Percentiles rank a stretch among this genome's conserved stretches.
phyloP scores from a whole-genome alignment of 2,888 invertebrate genomes.

The Philopedon plagiatum region DNA sequence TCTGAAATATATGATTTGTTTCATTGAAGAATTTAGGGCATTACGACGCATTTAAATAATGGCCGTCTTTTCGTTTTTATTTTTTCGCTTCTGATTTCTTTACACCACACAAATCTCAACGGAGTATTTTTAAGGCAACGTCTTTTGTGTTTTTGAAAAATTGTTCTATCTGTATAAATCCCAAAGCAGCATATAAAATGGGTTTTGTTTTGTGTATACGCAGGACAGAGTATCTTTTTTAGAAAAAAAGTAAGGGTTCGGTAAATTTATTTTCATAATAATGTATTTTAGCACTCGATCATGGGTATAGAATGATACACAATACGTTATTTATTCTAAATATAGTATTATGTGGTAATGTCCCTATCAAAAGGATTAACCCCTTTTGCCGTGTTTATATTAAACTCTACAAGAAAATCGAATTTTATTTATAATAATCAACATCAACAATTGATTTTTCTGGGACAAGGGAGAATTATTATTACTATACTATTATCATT shows the following conservation, averaged over 20 bases:
- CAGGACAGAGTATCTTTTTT: not conserved
- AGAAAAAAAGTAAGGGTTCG: not conserved
- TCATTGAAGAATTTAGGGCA: not conserved
- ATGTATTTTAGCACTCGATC: no score
- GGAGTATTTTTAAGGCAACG: slow-evolving; percentile 10
- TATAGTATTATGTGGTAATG: no score
- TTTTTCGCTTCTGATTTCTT: slow-evolving; percentile 11
- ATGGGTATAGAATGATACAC: no score
- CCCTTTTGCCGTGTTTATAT: no score
- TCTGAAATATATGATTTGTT: not conserved
- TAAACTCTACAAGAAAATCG: no score
- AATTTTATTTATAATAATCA: no score
- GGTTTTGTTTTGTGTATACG: slow-evolving; percentile 3
- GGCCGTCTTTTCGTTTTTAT: not conserved
- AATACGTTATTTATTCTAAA: no score
- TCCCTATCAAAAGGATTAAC: no score
- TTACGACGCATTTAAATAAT: not conserved
- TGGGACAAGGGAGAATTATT: no score
- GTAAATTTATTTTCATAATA: no score
- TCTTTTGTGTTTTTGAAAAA: slow-evolving; percentile 20
- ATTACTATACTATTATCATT: no score
- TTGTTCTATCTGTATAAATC: slow-evolving; percentile 14
- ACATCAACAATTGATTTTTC: no score
- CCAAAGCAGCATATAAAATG: slow-evolving; percentile 8
- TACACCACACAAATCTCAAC: slow-evolving; percentile 2